Evolutionary conservation across 1,140 invertebrate species (phyloP), one percentile per base, ranked within the genome.

Genomic region (Tetramorium alpestre): DNA sequence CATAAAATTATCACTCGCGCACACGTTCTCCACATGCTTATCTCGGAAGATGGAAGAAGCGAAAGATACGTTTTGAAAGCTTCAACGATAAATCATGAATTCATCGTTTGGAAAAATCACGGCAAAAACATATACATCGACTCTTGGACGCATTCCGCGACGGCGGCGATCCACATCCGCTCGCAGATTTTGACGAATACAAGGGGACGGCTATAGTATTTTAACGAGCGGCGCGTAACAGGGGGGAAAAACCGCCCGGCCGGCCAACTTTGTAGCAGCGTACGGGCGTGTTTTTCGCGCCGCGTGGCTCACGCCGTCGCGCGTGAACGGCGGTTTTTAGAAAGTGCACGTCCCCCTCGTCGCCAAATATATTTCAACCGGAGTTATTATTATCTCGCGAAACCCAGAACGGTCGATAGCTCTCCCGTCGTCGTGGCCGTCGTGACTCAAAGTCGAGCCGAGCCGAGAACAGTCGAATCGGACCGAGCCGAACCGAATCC

Each of bases 381-480:
- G 86, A 11, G 85, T 89, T 89, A 89, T 89, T 89, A 89, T 89
- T 89, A 89, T 89, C 88, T 89, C 85, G 88, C 88, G 85, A 89
- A 89, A 89, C 88, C 88, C 80, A 89, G 88, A 89, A 89, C 88
- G 88, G 88, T 89, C 88, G 88, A 89, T 89, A 89, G 88, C 88
- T 89, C 88, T 69, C 65, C 22, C 86, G 86, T 64, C 85, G 88
- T 87, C 87, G 62, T 70, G n/a, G 64, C 13, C 47, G 88, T 82
- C 86, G 88, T 89, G 88, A 89, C 76, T 89, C 88, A 89, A 89
- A 89, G 88, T 89, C 88, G 88, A 77, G 84, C 76, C 88, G 87
- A 89, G 84, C 88, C 87, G 87, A 86, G 86, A 85, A 75, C 87
- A 81, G 82, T 81, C 85, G 88, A 76, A 77, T 65, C 87, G 87